phyloP scores from a whole-genome alignment of 2,888 invertebrate genomes.

The Liodrosophila aerea region DNA sequence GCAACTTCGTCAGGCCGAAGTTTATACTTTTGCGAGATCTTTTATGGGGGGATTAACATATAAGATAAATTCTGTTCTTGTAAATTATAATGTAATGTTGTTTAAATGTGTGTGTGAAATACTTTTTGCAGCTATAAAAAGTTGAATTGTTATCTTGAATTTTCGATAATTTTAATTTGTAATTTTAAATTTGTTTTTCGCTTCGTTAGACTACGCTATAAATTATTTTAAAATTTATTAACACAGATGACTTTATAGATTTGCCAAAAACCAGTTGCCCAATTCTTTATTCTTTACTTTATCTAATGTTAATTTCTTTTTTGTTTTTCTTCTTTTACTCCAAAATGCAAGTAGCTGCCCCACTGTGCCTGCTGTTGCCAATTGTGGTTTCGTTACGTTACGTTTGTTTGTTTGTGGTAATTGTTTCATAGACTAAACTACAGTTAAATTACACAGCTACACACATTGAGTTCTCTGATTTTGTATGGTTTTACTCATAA shows the following conservation, averaged over 20 bases:
- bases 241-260: conserved; percentile 83
- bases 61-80: conserved; percentile 13
- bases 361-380: conserved; percentile 41
- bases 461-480: conserved; percentile 67
- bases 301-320: conserved; percentile 3
- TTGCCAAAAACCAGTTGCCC: conserved; percentile 57
- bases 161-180: conserved; percentile 15
- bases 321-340: conserved; percentile 42
- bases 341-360: conserved; percentile 50
- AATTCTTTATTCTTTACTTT: conserved; percentile 33
- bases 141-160: conserved; percentile 7
- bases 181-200: conserved; percentile 39
- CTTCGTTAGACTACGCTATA: conserved; percentile 69
- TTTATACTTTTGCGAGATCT: background rate
- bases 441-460: conserved; percentile 75
- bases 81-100: conserved; percentile 15
- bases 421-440: conserved; percentile 63
- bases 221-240: conserved; percentile 81
- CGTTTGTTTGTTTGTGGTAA: conserved; percentile 19
- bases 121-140: conserved; percentile 7
- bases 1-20: no score
- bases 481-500: conserved; percentile 33
- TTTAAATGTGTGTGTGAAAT: conserved; percentile 6
- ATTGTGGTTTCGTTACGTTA: conserved; percentile 34
- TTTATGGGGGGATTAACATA: background rate